Base-by-base conservation (phyloP, 2,113 vertebrate genomes). In the Mormyrus iriodes region DNA sequence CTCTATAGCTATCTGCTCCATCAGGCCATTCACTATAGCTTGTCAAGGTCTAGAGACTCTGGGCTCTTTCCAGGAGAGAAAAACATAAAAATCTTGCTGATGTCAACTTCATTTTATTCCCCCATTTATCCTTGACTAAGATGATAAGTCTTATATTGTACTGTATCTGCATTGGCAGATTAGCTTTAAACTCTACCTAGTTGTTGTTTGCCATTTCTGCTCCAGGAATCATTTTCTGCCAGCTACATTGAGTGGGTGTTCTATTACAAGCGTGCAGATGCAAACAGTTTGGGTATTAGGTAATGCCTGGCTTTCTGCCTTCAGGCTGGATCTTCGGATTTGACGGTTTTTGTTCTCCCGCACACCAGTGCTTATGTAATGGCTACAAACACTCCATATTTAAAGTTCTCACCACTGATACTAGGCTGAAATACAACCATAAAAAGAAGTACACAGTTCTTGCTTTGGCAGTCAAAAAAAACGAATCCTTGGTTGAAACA, bases 271-370 rank as follows among this genome's bases (percentile, higher is more conserved):
- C 84, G 88, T 89, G 83, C 69, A 85, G 90, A 92, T 90, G 82
- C 89, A 91, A 85, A 73, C 89, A 84, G 82, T 92, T 86, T 88
- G 90, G 87, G 65, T 93, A 90, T 84, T 53, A 51, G 65, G 89
- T 44, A 52, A 92, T 91, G 79, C 89, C 87, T 44, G 87, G 89
- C 53, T 21, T 61, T 24, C 61, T 86, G 87, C 85, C 88, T 89
- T 61, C 15, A 58, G 89, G 88, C 83, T 87, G 53, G 86, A 90
- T 84, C 3, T 53, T 91, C 82, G 65, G 86, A 79, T 90, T 88
- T 90, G 39, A 69, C 48, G 61, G 44, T 52, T 46, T 88, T 52
- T 91, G 88, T 86, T 90, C 87, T 44, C 88, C 83, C 76, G 35
- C 76, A 88, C 53, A 87, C 73, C 51, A 69, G 13, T 21, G 24